Evolutionary conservation across 2,888 invertebrate species (phyloP).

Genomic region (Macaria liturata): DNA sequence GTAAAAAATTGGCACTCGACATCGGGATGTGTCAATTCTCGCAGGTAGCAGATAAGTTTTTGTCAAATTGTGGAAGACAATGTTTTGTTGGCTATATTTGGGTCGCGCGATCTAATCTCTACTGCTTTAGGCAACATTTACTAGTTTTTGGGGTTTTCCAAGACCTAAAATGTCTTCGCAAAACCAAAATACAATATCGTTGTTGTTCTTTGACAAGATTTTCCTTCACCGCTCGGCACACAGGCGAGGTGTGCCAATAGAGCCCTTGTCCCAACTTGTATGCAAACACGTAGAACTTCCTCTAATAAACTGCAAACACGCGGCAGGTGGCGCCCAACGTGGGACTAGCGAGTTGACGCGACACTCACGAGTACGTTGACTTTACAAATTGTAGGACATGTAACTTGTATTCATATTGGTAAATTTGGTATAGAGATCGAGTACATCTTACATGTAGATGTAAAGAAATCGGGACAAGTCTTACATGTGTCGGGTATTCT

Average conservation of each 20-base stretch:
- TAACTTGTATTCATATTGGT: no score
- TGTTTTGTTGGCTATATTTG: no score
- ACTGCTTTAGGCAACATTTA: no score
- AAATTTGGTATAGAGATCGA: no score
- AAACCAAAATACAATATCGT: no score
- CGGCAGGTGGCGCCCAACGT: constrained; percentile 50
- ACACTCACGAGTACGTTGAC: background rate
- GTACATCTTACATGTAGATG: no score
- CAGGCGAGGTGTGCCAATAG: constrained; percentile 51
- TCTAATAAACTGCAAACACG: constrained; percentile 77
- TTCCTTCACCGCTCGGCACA: constrained; percentile 2
- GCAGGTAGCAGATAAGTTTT: constrained; percentile 2
- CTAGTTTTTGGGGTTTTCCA: no score
- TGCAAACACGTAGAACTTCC: constrained; percentile 69
- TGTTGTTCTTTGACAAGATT: background rate
- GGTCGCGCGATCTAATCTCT: no score
- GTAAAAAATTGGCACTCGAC: constrained; percentile 18
- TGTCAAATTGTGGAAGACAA: background rate
- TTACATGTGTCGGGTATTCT: no score
- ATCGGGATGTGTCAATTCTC: constrained; percentile 11
- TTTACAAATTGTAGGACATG: background rate
- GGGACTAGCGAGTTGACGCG: constrained; percentile 16
- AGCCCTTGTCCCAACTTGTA: constrained; percentile 45
- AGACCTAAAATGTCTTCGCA: no score
- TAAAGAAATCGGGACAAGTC: no score